Evolutionary conservation across 2,888 invertebrate species (phyloP), one percentile per base, ranked within the genome.

Genomic region (Machimus atricapillus): DNA sequence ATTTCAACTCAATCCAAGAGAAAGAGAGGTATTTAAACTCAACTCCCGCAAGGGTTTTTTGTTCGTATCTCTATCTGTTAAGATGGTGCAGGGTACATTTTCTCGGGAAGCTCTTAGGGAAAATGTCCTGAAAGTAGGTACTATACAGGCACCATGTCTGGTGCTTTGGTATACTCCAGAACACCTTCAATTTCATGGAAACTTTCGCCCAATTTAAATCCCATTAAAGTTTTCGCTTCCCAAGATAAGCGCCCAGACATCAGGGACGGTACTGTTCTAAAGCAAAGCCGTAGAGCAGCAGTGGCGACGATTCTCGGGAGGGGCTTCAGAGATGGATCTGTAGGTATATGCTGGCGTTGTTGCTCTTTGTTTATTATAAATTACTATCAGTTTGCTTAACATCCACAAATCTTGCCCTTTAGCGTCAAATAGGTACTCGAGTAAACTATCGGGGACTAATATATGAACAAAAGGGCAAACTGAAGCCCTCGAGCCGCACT

Each of bases 351-450:
- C 12, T 40, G 34, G 34, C 27, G 23, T 66, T 19, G 19, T 37
- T 82, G 40, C 66, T 82, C 37, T 82, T 82, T 82, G 82, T 82
- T 52, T 66, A 82, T 82, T 82, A 82, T 82, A 52, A 82, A 82
- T 82, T 82, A 58, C 82, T 82, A 82, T 82, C 82, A 82, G 82
- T 82, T 82, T 82, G 82, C 37, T 34, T 66, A 82, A 82, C 82
- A 46, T 82, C 82, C 66, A 58, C 58, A 82, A 82, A 82, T 58
- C 82, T 82, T 82, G 82, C 37, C 82, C 82, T 58, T 31, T 19
- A 58, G 82, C 82, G 52, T 82, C 82, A 82, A 82, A 82, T 82
- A 82, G 82, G 82, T 82, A 82, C 58, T 58, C 37, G 19, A 82
- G 82, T 37, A 82, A 82, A 82, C 82, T 79, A 82, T 58, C 82